Evolutionary conservation across 2,888 invertebrate genomes (phyloP), one percentile per base, ranked within the genome.

Genomic region (Mesochorus sp.): DNA sequence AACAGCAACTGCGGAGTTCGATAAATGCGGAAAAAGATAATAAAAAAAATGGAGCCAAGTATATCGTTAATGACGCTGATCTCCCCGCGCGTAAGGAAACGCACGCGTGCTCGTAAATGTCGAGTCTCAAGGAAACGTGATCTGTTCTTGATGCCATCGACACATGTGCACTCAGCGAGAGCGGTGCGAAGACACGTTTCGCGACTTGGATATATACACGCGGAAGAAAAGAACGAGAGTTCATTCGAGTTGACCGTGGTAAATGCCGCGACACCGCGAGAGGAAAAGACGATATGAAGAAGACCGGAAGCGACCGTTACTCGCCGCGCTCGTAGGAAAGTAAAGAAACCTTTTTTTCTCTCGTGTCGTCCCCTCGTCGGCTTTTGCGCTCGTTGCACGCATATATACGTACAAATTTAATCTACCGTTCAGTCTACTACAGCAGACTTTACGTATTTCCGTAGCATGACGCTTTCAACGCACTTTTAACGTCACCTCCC

Each of bases 221-320:
- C n/a, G n/a, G n/a, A n/a, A n/a, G n/a, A 31, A 51, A 53, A 59
- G 24, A 64, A 51, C 3, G 59, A 66, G 26, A 53, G 59, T 68
- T n/a, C 44, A n/a, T 75, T 62, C 3, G 3, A 24, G 28, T 3
- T 47, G 44, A 21, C 14, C n/a, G 14, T 21, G 24, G 10, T 49
- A 37, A 24, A 44, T 31, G 4, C 5, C 24, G 26, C 26, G 4
- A 26, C 19, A 6, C 42, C 26, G 19, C 10, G 39, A 34, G 19
- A 24, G 21, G 4, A 62, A 37, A 37, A 26, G 28, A 31, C 6
- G 47, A 19, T 24, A 49, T 62, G 19, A 28, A 44, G 39, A 61
- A 39, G 39, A 34, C 70, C 78, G 74, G 70, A 78, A 78, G 64
- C 74, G 51, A 74, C 70, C 78, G 70, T 74, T 70, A 70, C 59